A percentile compares a stretch with the other conserved stretches of the same genome.
phyloP scores from a whole-genome alignment of 2,888 invertebrate genomes.

The Euzetes globulus region DNA sequence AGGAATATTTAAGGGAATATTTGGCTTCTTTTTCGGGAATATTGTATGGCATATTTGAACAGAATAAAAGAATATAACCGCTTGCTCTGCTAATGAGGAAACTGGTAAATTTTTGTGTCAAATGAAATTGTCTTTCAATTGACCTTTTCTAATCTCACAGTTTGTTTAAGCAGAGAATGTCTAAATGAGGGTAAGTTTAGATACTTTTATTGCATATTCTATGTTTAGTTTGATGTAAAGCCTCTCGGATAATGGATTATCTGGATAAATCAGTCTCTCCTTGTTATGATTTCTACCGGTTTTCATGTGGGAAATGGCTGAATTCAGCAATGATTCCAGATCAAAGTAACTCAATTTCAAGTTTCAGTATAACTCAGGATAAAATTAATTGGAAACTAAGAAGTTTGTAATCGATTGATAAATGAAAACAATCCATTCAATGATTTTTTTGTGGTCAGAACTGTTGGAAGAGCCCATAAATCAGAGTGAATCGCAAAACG shows the following conservation, averaged over 20 bases:
- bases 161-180: not conserved
- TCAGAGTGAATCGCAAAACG: not conserved
- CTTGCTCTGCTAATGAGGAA: too few species aligned
- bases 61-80: too few species aligned
- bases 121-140: not conserved
- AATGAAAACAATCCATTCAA: not conserved
- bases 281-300: slow-evolving; percentile 5
- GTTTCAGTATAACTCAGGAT: not conserved
- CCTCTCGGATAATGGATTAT: not conserved
- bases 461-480: not conserved
- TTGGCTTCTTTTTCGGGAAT: too few species aligned
- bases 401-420: not conserved
- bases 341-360: not conserved
- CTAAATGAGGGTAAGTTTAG: not conserved
- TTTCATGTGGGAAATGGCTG: not conserved
- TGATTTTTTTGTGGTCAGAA: not conserved
- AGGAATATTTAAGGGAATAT: too few species aligned
- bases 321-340: not conserved
- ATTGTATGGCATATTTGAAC: too few species aligned
- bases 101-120: too few species aligned
- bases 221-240: not conserved
- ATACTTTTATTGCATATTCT: not conserved
- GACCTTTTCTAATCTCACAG: not conserved
- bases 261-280: slow-evolving; percentile 1
- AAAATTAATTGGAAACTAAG: not conserved